Conservation (phyloP, 37 sponge, comb jelly and placozoan species). For the Ianthella basta region DNA sequence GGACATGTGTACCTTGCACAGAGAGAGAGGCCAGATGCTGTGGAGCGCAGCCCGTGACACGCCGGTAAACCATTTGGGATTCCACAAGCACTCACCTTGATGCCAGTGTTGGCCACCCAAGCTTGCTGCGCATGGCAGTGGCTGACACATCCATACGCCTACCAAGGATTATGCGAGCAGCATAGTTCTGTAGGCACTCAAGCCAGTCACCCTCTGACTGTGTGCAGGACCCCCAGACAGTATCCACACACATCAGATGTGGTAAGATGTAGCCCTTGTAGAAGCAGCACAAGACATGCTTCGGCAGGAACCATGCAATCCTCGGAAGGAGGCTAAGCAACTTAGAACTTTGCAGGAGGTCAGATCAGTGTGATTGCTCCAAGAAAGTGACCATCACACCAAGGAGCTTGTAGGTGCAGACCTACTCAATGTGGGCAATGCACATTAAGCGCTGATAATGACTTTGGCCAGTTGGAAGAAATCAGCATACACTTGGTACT, state of each 20-base stretch:
- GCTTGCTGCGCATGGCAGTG: not conserved
- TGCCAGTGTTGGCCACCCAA: not conserved
- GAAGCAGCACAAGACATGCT: not conserved
- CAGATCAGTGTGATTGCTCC: not conserved
- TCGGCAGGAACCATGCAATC: not conserved
- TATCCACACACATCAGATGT: not conserved
- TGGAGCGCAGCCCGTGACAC: too few species aligned
- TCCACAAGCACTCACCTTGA: too few species aligned
- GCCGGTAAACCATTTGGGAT: too few species aligned
- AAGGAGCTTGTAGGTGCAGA: not conserved
- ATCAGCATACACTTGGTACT: not conserved
- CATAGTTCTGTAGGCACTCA: not conserved
- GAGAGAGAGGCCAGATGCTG: too few species aligned
- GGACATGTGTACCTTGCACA: too few species aligned
- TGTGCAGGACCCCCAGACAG: not conserved
- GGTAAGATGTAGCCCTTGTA: not conserved
- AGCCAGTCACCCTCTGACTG: not conserved
- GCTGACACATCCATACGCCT: not conserved
- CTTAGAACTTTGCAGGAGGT: not conserved
- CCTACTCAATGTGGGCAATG: not conserved
- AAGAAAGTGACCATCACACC: not conserved
- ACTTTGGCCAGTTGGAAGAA: not conserved
- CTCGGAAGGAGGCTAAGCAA: not conserved
- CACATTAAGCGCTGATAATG: not conserved
- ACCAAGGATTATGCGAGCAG: not conserved